These are phyloP conservation scores for Protaetia brevitarsis DNA, from an alignment of 1,140 invertebrate species.

Conservation along the genomic window DNA sequence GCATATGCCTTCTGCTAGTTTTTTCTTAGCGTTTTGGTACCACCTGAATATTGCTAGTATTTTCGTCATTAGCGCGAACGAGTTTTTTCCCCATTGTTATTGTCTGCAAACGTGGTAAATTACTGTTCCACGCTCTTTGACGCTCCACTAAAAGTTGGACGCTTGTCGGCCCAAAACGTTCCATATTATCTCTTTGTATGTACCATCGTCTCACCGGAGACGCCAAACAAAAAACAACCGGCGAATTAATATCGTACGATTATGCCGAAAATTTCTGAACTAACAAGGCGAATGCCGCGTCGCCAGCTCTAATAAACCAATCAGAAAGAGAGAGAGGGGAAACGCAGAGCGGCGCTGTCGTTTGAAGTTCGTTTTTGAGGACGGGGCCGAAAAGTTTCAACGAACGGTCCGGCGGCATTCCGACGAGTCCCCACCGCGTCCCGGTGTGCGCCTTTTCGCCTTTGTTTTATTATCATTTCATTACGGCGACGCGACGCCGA, in stretches of 20 bases:
- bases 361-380: not conserved
- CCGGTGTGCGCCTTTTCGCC: not conserved
- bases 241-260: not conserved
- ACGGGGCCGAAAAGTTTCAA: not conserved
- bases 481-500: not conserved
- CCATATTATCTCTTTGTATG: too few relatives aligned
- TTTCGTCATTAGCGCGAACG: too few relatives aligned
- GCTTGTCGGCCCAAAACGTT: too few relatives aligned
- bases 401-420: not conserved
- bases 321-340: too few relatives aligned
- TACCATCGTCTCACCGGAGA: not conserved
- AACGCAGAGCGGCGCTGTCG: not conserved
- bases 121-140: too few relatives aligned
- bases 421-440: not conserved
- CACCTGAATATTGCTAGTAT: too few relatives aligned
- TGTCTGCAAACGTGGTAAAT: too few relatives aligned
- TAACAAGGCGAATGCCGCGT: not conserved
- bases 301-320: slow-evolving; percentile 1
- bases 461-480: slow-evolving; percentile 13
- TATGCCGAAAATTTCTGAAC: slow-evolving; percentile 13
- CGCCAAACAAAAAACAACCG: too few relatives aligned
- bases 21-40: too few relatives aligned
- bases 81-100: too few relatives aligned
- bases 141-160: too few relatives aligned
- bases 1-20: too few relatives aligned